phyloP scores from a whole-genome alignment of 2,888 invertebrate species.

The Trachelus iudaicus region DNA sequence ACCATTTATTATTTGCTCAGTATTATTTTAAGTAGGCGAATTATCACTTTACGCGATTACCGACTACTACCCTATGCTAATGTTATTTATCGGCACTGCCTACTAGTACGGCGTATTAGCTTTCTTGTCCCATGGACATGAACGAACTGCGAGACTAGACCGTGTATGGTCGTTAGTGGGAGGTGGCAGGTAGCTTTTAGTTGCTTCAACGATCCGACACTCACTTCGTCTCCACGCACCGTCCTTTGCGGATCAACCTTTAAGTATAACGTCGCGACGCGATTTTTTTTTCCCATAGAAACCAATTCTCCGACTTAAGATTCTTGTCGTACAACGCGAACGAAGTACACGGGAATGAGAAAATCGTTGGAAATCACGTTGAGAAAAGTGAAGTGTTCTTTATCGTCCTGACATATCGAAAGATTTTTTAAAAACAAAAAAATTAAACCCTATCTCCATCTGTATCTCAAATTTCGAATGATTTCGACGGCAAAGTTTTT shows the following conservation, averaged over 20 bases:
- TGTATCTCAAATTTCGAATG: background rate
- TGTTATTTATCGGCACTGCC: too few relatives aligned
- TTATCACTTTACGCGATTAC: background rate
- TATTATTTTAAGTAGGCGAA: background rate
- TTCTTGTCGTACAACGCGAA: background rate
- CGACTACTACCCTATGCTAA: too few relatives aligned
- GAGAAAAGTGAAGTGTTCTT: background rate
- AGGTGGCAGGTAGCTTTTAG: constrained; percentile 57
- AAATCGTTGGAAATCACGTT: background rate
- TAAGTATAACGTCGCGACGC: constrained; percentile 8
- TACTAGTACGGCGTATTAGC: background rate
- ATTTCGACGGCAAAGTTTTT: background rate
- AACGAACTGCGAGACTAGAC: background rate
- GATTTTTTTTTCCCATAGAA: background rate
- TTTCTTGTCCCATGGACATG: background rate
- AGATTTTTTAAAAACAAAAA: background rate
- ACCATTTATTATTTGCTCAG: background rate
- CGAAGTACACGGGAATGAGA: background rate
- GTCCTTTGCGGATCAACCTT: constrained; percentile 41
- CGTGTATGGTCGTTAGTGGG: constrained; percentile 36
- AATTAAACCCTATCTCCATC: too few relatives aligned
- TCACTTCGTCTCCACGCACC: constrained; percentile 53
- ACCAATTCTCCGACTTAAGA: background rate
- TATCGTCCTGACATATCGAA: background rate
- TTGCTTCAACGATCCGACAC: constrained; percentile 39